Evolutionary conservation across 1,140 invertebrate genomes (phyloP), one percentile per base, ranked within the genome.

Genomic region (Parasteatoda tepidariorum): DNA sequence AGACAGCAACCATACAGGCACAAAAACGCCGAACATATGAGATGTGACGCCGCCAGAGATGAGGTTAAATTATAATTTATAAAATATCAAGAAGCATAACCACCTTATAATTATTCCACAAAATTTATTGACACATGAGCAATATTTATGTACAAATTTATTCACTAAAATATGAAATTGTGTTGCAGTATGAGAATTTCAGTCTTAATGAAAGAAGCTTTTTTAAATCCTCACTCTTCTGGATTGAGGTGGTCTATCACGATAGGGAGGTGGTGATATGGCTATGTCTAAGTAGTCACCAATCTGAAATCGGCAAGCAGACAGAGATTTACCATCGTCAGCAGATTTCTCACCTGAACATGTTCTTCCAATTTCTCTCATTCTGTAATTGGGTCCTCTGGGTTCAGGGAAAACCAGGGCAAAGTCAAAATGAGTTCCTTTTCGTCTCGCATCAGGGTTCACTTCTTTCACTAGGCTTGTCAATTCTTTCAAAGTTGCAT

Each of bases 371-470:
- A 99, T 98, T 88, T 99, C 96, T 85, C 96, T 91, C 92, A 98
- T 94, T 64, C 90, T 87, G 88, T 96, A 98, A n/a, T 94, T 93
- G 22, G 94, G 93, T 30, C 92, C 92, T 76, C 94, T 90, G 55
- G 91, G 89, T 88, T 99, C 97, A 2, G 98, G 97, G 87, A 93
- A 97, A 0, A 99, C 96, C 41, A 99, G 91, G 3, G 95, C 94
- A 92, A 99, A 99, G 88, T 98, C 97, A 90, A 99, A 99, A 85
- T 96, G 96, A n/a, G 98, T 99, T 68, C 97, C 98, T 89, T 97
- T 97, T 74, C 94, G 93, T 31, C 97, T 90, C 7, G 98, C 95
- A 88, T 99, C 98, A 34, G 96, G 95, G 90, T 99, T 99, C 0
- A 99, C 97, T 92, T 99, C 98, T 88, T 98, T 97, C 0, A 99